Base-by-base conservation (phyloP, 2,888 invertebrate genomes). In the Byasa hedistus region DNA sequence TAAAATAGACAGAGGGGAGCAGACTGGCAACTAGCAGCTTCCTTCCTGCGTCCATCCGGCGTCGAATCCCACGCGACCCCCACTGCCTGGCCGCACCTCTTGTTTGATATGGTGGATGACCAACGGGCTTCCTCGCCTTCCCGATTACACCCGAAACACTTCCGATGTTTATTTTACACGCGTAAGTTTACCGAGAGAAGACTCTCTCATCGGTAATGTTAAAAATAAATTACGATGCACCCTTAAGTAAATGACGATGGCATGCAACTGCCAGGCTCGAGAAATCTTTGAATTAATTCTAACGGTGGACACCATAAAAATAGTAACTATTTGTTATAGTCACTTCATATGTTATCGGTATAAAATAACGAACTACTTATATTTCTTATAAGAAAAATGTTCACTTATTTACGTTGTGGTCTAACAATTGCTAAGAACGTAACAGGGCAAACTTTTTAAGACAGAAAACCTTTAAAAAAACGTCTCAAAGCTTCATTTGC, bases 41-140 rank as follows among this genome's bases (percentile, higher is more conserved):
- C 91, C 91, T 91, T 91, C 91, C 91, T 90, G 86, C 84, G 87
- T 74, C 79, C 91, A 87, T 91, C 90, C 91, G 91, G 90, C 84
- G 84, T 69, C 74, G 82, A 81, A 79, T 91, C 91, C 86, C 91
- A 91, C 91, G 89, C 89, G 87, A 85, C 85, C 79, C 79, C 74
- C 67, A 69, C 69, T 52, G 75, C 78, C 62, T 65, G 61, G 51
- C 24, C 67, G 61, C 57, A 21, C 61, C 63, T 57, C 67, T 55
- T 52, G 15, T 39, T 39, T 23, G 52, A 65, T 24, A 70, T 74
- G 77, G 75, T 75, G 73, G 75, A 72, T 76, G 76, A 77, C 76
- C 78, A 76, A 55, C 27, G 44, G 54, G 32, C 58, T 48, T 66
- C 58, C 62, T 54, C 19, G 58, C 24, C 55, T 59, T 56, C 32